These are phyloP conservation scores for Blastomussa wellsi DNA, from an alignment of 92 coral and sea anemone genomes.

Conservation along the genomic window DNA sequence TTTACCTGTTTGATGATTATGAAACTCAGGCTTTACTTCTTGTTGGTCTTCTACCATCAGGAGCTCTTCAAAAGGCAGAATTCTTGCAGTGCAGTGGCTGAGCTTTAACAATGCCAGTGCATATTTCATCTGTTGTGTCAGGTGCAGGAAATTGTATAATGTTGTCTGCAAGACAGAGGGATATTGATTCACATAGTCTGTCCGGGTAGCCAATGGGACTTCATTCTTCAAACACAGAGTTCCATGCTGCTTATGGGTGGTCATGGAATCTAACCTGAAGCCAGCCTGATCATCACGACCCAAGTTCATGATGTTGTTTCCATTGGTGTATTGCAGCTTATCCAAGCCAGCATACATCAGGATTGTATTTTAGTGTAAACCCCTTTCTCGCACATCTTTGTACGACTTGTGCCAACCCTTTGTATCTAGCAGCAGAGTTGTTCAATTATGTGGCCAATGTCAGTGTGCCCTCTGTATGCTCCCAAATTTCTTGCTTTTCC, in stretches of 20 bases:
- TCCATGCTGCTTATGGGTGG: constrained; percentile 60
- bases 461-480: no score
- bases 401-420: no score
- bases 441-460: constrained; percentile 49
- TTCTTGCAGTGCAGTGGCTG: constrained; percentile 45
- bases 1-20: constrained; percentile 44
- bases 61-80: constrained; percentile 56
- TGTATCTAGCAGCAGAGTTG: no score
- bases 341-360: constrained; percentile 62
- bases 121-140: constrained; percentile 59
- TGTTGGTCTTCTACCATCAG: constrained; percentile 43
- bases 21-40: constrained; percentile 45
- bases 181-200: constrained; percentile 60
- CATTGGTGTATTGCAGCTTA: constrained; percentile 50
- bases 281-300: constrained; percentile 80
- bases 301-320: constrained; percentile 52
- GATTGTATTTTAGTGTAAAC: constrained; percentile 54
- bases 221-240: constrained; percentile 53
- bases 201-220: constrained; percentile 52
- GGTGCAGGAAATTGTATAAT: constrained; percentile 64
- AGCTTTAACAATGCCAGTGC: constrained; percentile 74
- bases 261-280: constrained; percentile 59
- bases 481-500: constrained; percentile 40
- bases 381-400: constrained; percentile 55
- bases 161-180: constrained; percentile 69